Base-by-base conservation (phyloP, 2,113 vertebrate species). In the Protobothrops flavoviridis region DNA sequence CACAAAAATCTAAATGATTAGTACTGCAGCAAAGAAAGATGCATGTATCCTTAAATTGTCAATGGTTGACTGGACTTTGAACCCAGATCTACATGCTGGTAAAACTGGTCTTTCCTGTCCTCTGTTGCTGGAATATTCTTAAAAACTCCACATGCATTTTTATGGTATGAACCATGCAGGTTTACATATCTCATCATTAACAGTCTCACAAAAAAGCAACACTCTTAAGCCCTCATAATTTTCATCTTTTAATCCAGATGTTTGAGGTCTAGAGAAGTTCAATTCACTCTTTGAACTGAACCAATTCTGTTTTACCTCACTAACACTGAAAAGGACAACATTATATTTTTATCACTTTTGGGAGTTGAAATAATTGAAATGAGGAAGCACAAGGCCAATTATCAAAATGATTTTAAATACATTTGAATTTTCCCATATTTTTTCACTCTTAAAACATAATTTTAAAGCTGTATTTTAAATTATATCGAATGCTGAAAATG, bases 271-370 rank as follows among this genome's bases (percentile, higher is more conserved):
- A 74, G 48, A 85, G 85, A 91, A 33, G 74, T 21, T 93, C 1
- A 93, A 20, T 13, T 21, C 74, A 93, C 90, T 94, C n/a, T 92
- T 88, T 61, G 69, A 92, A 94, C 50, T 23, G n/a, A 57, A 59
- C 52, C 85, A 69, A 3, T 90, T 55, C 87, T 94, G 48, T 92
- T 87, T 85, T 89, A 7, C 2, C 4, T 88, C 43, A 29, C n/a
- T 50, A n/a, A 0, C 48, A 87, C 29, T 92, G 23, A 48, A 95
- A 94, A 93, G 8, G 26, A 91, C 9, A 86, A 45, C 69, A 33
- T n/a, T n/a, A n/a, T 90, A 90, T 90, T 93, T 93, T 93, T 93
- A 64, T 92, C 61, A 0, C 0, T 91, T 91, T 93, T 50, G 26
- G 87, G 59, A 57, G 53, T 55, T 85, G 52, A 45, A 90, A 56